These are phyloP conservation scores for Lethenteron camtschaticum DNA, from an alignment of 2,113 vertebrate species.

Conservation along the genomic window DNA sequence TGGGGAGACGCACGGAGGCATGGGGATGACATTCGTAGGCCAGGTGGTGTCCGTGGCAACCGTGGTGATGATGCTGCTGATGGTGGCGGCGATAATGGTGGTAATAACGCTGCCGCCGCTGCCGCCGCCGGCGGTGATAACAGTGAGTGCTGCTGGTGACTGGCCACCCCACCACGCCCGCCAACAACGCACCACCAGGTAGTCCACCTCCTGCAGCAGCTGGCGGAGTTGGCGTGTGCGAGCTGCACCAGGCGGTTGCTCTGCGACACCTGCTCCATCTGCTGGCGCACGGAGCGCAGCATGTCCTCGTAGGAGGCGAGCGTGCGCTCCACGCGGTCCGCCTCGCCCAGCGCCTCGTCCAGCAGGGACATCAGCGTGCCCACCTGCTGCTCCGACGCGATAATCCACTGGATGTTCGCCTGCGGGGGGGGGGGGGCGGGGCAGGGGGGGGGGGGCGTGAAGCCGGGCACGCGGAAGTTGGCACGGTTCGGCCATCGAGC, in stretches of 20 bases:
- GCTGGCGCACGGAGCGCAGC: constrained; percentile 93
- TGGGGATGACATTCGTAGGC: too few relatives aligned
- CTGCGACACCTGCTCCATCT: constrained; percentile 98
- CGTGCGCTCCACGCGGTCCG: constrained; percentile 83
- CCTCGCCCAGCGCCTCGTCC: constrained; percentile 69
- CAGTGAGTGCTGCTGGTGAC: too few relatives aligned
- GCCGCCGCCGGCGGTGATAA: too few relatives aligned
- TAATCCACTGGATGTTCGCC: constrained; percentile 98
- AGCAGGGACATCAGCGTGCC: constrained; percentile 86
- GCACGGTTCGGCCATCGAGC: too few relatives aligned
- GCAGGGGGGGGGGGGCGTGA: neutral
- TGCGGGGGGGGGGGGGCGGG: constrained; percentile 14
- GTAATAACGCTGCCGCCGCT: too few relatives aligned
- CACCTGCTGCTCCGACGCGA: constrained; percentile 96
- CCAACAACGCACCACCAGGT: constrained; percentile 51
- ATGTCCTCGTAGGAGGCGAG: constrained; percentile 96
- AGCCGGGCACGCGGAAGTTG: neutral
- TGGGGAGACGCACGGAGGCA: too few relatives aligned
- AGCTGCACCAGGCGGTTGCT: constrained; percentile 93
- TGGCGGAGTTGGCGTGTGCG: constrained; percentile 84
- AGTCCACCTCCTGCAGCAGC: constrained; percentile 78
- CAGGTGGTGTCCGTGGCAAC: too few relatives aligned
- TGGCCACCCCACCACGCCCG: too few relatives aligned
- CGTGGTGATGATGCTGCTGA: too few relatives aligned
- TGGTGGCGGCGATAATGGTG: too few relatives aligned